A percentile compares a stretch with the other conserved stretches of the same genome.
phyloP scores from a whole-genome alignment of 1,140 invertebrate species.

The Adoxophyes honmai region DNA sequence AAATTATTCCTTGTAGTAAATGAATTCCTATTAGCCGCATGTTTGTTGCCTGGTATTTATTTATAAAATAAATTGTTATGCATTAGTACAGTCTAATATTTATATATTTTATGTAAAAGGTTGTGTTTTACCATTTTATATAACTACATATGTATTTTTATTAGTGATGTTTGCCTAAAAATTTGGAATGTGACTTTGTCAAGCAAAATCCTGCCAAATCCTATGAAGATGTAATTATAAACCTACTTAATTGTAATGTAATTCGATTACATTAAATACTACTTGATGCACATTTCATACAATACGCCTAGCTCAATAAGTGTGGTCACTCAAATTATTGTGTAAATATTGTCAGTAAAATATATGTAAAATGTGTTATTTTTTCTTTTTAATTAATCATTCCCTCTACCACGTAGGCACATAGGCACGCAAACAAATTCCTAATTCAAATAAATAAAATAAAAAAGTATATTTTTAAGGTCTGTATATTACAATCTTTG shows the following conservation, averaged over 20 bases:
- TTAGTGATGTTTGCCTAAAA: conserved; percentile 27
- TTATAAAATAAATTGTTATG: conserved; percentile 45
- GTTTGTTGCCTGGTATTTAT: conserved; percentile 40
- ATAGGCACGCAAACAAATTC: neutral
- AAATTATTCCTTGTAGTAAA: conserved; percentile 10
- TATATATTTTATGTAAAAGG: conserved; percentile 59
- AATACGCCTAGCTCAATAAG: conserved; percentile 72
- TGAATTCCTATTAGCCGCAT: conserved; percentile 18
- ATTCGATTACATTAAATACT: conserved; percentile 63
- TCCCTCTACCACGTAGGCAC: neutral
- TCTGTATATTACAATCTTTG: neutral
- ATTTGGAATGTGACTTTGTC: conserved; percentile 60
- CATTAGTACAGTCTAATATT: conserved; percentile 47
- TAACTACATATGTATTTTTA: conserved; percentile 33
- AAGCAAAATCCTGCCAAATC: conserved; percentile 72
- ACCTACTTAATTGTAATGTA: conserved; percentile 60
- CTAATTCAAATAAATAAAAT: neutral
- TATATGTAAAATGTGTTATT: conserved; percentile 73
- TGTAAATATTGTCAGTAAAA: conserved; percentile 75
- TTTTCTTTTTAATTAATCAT: conserved; percentile 26
- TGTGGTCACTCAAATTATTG: conserved; percentile 72
- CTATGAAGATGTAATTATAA: conserved; percentile 39
- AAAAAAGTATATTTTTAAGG: neutral
- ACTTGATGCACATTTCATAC: conserved; percentile 72
- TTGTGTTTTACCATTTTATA: conserved; percentile 50